phyloP scores from a whole-genome alignment of 2,113 vertebrate species.

The Trichechus manatus region DNA sequence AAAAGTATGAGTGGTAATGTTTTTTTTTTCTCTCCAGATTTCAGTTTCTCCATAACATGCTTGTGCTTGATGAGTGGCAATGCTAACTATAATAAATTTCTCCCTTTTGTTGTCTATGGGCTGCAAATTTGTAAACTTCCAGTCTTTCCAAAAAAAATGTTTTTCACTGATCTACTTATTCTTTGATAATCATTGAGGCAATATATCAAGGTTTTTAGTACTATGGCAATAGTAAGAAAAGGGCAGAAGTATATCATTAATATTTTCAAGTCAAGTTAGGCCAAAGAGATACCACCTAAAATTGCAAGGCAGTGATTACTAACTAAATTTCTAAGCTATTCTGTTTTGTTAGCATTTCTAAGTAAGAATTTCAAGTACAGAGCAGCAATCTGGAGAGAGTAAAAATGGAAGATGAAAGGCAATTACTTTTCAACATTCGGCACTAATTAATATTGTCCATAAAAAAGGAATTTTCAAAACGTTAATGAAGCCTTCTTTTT shows the following conservation, averaged over 20 bases:
- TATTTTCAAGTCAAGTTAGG: neutral
- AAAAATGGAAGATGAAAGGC: constrained; percentile 30
- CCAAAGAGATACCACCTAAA: neutral
- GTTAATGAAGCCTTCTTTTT: neutral
- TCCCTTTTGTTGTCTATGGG: neutral
- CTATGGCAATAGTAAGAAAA: neutral
- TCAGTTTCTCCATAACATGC: neutral
- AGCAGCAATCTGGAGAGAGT: neutral
- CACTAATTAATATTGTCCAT: neutral
- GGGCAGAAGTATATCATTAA: neutral
- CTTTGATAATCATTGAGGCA: neutral
- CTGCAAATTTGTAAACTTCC: neutral
- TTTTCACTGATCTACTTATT: neutral
- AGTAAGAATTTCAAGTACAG: neutral
- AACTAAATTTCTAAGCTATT: neutral
- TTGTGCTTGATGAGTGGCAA: neutral
- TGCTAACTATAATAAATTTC: neutral
- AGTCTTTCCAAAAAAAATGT: neutral
- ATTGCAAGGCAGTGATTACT: neutral
- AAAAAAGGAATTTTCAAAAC: neutral
- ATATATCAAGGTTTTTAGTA: neutral
- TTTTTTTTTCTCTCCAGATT: neutral
- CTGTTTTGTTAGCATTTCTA: neutral
- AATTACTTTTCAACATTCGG: neutral
- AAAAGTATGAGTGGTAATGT: neutral